Percentiles rank a stretch among this genome's conserved stretches.
Conservation (phyloP, 2,888 invertebrate genomes). For the Caenorhabditis sp. region DNA sequence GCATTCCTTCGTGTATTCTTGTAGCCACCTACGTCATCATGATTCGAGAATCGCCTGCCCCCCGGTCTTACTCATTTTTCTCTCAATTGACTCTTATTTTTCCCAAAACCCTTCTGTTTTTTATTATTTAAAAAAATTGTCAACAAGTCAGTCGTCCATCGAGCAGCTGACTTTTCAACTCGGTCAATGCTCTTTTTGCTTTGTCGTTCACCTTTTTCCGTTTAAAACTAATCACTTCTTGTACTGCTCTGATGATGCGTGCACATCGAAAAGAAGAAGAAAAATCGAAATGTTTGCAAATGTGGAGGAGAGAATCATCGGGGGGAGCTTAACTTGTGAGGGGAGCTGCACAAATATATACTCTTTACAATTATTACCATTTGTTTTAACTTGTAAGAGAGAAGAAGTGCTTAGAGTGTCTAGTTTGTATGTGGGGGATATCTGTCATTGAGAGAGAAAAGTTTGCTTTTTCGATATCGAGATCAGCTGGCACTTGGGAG, state of each 20-base stretch:
- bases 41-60: neutral
- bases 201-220: neutral
- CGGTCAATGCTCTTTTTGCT: constrained; percentile 36
- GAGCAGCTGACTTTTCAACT: constrained; percentile 46
- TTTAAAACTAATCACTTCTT: too few relatives aligned
- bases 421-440: neutral
- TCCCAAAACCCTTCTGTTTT: neutral
- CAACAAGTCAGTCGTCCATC: constrained; percentile 20
- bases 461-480: neutral
- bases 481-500: constrained; percentile 1
- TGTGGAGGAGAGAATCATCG: neutral
- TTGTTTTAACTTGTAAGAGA: constrained; percentile 30
- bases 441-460: constrained; percentile 4
- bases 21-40: constrained; percentile 3
- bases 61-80: neutral
- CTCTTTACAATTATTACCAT: constrained; percentile 3
- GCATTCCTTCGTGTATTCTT: neutral
- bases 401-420: neutral
- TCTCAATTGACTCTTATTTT: constrained; percentile 1
- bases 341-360: constrained; percentile 29
- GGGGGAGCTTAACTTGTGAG: constrained; percentile 34
- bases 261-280: constrained; percentile 8
- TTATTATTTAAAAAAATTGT: constrained; percentile 10
- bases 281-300: constrained; percentile 26
- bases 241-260: neutral